Percentiles rank a stretch among this genome's conserved stretches.
Conservation (phyloP, 2,888 invertebrate species). For the Caenorhabditis zanzibari region DNA sequence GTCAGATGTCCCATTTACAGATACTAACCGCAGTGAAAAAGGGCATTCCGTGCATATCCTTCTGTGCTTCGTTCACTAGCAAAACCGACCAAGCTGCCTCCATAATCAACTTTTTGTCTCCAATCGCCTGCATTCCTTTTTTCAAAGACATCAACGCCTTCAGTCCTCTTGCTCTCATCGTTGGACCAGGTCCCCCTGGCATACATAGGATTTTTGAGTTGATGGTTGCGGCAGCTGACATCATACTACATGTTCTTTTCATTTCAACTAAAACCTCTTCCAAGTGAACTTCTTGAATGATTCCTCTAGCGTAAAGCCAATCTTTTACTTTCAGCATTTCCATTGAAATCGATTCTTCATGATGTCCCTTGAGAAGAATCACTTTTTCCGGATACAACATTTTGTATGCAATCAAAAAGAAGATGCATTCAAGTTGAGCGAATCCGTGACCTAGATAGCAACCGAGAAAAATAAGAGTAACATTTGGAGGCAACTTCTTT, state of each 20-base stretch:
- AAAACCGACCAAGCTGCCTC: conserved; percentile 65
- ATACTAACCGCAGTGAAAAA: conserved; percentile 52
- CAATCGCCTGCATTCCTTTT: conserved; percentile 32
- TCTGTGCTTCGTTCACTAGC: conserved; percentile 48
- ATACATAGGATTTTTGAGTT: conserved; percentile 69
- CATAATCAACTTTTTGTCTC: conserved; percentile 54
- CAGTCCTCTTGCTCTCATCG: conserved; percentile 54
- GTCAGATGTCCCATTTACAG: no score
- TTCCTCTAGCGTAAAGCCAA: conserved; percentile 41
- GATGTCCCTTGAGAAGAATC: conserved; percentile 71
- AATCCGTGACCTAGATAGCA: conserved; percentile 73
- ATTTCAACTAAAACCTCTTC: conserved; percentile 49
- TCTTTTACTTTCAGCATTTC: conserved; percentile 61
- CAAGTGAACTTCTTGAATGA: conserved; percentile 18
- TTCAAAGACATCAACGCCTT: conserved; percentile 28
- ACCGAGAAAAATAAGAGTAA: conserved; percentile 72
- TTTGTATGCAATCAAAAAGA: conserved; percentile 70
- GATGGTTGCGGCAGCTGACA: conserved; percentile 50
- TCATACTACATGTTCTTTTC: conserved; percentile 41
- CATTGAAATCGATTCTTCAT: conserved; percentile 72
- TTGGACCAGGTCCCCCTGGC: conserved; percentile 74
- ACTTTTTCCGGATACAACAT: conserved; percentile 68
- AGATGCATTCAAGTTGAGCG: conserved; percentile 74
- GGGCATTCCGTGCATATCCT: conserved; percentile 62
- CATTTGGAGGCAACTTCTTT: conserved; percentile 59